A percentile compares a stretch with the other conserved stretches of the same genome.
Conservation (phyloP, 2,113 vertebrate genomes). For the Mandrillus leucophaeus region DNA sequence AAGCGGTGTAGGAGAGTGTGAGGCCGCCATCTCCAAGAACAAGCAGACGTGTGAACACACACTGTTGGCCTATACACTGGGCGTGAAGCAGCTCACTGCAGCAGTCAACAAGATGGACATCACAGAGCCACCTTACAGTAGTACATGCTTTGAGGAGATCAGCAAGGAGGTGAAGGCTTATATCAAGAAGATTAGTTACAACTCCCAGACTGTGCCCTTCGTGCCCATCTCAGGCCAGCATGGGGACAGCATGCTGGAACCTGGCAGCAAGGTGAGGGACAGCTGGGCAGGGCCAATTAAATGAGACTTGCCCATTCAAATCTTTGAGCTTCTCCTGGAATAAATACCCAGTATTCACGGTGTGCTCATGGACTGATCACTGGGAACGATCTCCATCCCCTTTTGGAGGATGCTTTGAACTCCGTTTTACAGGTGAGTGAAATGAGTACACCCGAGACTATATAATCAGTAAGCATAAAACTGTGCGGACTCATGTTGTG, state of each 20-base stretch:
- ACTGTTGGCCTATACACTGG: conserved; percentile 86
- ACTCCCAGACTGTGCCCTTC: conserved; percentile 82
- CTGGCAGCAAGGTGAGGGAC: conserved; percentile 77
- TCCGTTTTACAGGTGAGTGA: background rate
- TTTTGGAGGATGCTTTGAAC: background rate
- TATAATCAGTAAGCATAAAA: background rate
- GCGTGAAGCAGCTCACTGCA: conserved; percentile 86
- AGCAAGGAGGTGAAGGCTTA: conserved; percentile 85
- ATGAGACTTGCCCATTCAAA: background rate
- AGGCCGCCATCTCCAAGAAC: conserved; percentile 72
- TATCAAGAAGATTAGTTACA: conserved; percentile 86
- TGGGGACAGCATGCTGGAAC: conserved; percentile 88
- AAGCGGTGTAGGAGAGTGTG: conserved; percentile 86
- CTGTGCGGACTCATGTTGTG: background rate
- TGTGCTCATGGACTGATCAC: background rate
- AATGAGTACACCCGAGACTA: background rate
- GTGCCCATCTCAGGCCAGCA: conserved; percentile 87
- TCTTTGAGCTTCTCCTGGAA: background rate
- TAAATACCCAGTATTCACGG: background rate
- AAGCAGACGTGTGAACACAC: conserved; percentile 85
- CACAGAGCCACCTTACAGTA: conserved; percentile 81
- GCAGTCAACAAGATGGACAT: conserved; percentile 88
- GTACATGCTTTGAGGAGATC: conserved; percentile 83
- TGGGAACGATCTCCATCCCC: background rate
- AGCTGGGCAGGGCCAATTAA: background rate